Conservation (phyloP, 2,888 invertebrate species). For the Callyntrura guangdongensis region DNA sequence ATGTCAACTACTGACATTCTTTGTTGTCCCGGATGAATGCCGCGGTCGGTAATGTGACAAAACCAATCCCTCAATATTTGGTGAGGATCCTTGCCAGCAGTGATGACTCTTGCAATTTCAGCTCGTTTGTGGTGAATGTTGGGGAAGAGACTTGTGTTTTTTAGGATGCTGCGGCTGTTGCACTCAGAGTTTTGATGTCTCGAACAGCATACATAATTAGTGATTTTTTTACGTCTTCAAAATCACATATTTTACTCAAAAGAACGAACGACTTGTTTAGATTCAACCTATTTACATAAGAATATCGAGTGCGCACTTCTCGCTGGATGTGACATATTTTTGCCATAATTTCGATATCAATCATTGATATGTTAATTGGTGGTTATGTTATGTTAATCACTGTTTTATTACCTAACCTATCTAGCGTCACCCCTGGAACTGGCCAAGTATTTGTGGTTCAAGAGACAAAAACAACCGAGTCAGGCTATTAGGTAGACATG, state of each 20-base stretch:
- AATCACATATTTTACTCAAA: too few relatives aligned
- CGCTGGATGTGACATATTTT: too few relatives aligned
- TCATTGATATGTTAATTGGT: too few relatives aligned
- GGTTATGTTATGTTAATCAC: too few relatives aligned
- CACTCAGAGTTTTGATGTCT: too few relatives aligned
- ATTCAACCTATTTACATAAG: too few relatives aligned
- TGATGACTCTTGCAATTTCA: slow-evolving; percentile 27
- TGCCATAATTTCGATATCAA: too few relatives aligned
- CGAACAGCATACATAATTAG: too few relatives aligned
- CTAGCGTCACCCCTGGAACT: slow-evolving; percentile 80
- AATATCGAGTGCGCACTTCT: too few relatives aligned
- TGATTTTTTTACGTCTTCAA: too few relatives aligned
- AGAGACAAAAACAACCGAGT: slow-evolving; percentile 84
- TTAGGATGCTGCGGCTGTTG: not conserved
- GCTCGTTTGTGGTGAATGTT: slow-evolving; percentile 41
- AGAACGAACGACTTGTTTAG: too few relatives aligned
- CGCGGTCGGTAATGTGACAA: slow-evolving; percentile 23
- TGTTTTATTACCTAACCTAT: too few relatives aligned
- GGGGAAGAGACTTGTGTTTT: slow-evolving; percentile 2
- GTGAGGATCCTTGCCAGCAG: slow-evolving; percentile 41
- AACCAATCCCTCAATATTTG: slow-evolving; percentile 42
- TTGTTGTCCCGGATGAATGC: slow-evolving; percentile 42
- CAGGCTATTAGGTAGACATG: slow-evolving; percentile 65
- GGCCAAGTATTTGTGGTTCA: slow-evolving; percentile 89
- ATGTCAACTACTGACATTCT: slow-evolving; percentile 50